Evolutionary conservation across 1,140 invertebrate species (phyloP).

Genomic region (Zaprionus lachaisei): DNA sequence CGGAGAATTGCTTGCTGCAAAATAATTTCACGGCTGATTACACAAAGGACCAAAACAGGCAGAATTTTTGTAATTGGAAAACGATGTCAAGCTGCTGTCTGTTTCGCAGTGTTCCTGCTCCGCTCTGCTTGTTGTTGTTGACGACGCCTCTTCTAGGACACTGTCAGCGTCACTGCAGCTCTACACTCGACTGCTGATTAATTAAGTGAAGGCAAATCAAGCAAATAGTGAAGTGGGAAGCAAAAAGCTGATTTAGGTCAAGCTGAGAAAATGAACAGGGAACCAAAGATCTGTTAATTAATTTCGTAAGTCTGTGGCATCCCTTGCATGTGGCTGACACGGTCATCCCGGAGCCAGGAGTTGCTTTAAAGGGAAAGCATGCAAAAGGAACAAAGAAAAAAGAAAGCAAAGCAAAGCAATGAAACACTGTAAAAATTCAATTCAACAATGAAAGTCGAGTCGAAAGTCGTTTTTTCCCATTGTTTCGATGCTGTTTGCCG

Average conservation of each 20-base stretch:
- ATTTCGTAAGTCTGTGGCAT: constrained; percentile 48
- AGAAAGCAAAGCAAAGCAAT: constrained; percentile 1
- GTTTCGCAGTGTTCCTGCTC: background rate
- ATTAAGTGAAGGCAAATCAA: constrained; percentile 79
- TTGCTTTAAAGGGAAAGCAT: constrained; percentile 51
- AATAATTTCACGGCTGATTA: constrained; percentile 69
- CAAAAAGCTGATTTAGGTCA: constrained; percentile 62
- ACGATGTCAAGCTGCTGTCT: constrained; percentile 59
- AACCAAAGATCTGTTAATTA: constrained; percentile 69
- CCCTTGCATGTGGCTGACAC: constrained; percentile 42
- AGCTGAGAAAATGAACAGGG: constrained; percentile 36
- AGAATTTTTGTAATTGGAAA: constrained; percentile 66
- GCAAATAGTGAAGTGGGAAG: constrained; percentile 30
- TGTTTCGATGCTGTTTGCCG: constrained; percentile 14
- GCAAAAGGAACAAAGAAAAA: constrained; percentile 26
- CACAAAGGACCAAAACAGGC: constrained; percentile 40
- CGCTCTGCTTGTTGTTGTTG: constrained; percentile 11
- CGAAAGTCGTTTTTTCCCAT: constrained; percentile 6
- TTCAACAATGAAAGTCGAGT: constrained; percentile 37
- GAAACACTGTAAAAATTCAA: constrained; percentile 44
- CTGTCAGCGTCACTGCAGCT: constrained; percentile 20
- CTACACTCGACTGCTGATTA: constrained; percentile 78
- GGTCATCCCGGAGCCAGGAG: constrained; percentile 4
- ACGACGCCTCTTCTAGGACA: background rate
- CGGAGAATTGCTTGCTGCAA: constrained; percentile 33